phyloP scores from a whole-genome alignment of 2,113 vertebrate species.

The zebrafish (Danio rerio) region DNA sequence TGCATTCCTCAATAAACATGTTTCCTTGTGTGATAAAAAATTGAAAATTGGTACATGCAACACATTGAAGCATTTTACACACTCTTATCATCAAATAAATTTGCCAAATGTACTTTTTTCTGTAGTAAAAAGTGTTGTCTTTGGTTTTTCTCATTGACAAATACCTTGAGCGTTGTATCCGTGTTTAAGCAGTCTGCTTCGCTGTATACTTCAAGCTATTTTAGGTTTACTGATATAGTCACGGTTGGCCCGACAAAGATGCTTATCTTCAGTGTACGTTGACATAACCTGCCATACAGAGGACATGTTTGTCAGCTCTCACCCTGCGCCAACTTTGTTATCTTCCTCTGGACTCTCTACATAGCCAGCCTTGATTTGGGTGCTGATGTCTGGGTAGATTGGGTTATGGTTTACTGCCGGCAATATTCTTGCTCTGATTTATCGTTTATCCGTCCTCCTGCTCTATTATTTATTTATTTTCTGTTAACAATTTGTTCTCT shows the following conservation, averaged over 20 bases:
- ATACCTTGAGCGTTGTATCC: too few species aligned
- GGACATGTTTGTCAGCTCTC: conserved; percentile 49
- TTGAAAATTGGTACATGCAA: too few species aligned
- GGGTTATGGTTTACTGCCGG: not conserved
- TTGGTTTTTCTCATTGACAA: too few species aligned
- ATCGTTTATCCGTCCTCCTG: not conserved
- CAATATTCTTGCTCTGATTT: not conserved
- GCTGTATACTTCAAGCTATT: conserved; percentile 43
- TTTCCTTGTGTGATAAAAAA: too few species aligned
- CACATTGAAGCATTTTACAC: too few species aligned
- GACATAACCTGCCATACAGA: conserved; percentile 49
- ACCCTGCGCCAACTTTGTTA: conserved; percentile 40
- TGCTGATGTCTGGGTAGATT: conserved; percentile 16
- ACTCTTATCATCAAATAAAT: too few species aligned
- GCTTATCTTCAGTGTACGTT: conserved; percentile 48
- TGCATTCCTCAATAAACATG: too few species aligned
- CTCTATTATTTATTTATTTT: conserved; percentile 2
- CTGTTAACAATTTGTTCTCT: not conserved
- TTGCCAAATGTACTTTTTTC: too few species aligned
- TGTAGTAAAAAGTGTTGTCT: too few species aligned
- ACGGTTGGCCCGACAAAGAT: conserved; percentile 58
- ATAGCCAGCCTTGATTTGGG: conserved; percentile 46
- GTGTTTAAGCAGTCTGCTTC: too few species aligned
- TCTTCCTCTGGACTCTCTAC: not conserved
- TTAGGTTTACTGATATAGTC: conserved; percentile 60